phyloP scores from a whole-genome alignment of 2,888 invertebrate genomes.

The Agrotis segetum region DNA sequence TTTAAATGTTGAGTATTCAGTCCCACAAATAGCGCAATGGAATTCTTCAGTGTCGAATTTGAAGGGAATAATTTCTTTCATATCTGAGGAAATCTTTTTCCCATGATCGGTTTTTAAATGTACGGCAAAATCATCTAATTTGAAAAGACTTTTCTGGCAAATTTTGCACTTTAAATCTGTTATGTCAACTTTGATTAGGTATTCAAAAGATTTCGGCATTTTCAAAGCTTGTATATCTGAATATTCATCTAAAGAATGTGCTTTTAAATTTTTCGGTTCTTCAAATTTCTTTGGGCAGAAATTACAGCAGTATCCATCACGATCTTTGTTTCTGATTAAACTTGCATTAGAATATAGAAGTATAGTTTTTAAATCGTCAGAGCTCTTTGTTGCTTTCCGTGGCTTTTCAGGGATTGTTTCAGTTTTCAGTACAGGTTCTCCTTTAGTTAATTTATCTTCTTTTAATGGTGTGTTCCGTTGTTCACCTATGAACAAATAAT shows the following conservation, averaged over 20 bases:
- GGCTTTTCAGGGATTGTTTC: constrained; percentile 13
- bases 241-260: constrained; percentile 68
- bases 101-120: constrained; percentile 56
- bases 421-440: not conserved
- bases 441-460: constrained; percentile 40
- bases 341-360: constrained; percentile 68
- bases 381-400: constrained; percentile 43
- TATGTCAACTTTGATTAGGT: constrained; percentile 70
- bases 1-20: constrained; percentile 66
- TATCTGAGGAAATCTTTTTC: constrained; percentile 47
- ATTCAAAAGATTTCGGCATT: constrained; percentile 63
- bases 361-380: constrained; percentile 59
- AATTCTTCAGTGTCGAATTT: constrained; percentile 64
- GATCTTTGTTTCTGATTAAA: constrained; percentile 65
- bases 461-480: constrained; percentile 54
- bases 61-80: constrained; percentile 69
- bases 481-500: constrained; percentile 63
- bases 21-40: constrained; percentile 60
- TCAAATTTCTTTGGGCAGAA: constrained; percentile 68
- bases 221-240: constrained; percentile 57
- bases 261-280: constrained; percentile 67
- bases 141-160: constrained; percentile 49
- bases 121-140: constrained; percentile 42
- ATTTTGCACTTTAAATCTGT: constrained; percentile 70
- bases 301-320: constrained; percentile 65